Evolutionary conservation across 1,140 invertebrate species (phyloP), one percentile per base, ranked within the genome.

Genomic region (Lepeophtheirus salmonis): DNA sequence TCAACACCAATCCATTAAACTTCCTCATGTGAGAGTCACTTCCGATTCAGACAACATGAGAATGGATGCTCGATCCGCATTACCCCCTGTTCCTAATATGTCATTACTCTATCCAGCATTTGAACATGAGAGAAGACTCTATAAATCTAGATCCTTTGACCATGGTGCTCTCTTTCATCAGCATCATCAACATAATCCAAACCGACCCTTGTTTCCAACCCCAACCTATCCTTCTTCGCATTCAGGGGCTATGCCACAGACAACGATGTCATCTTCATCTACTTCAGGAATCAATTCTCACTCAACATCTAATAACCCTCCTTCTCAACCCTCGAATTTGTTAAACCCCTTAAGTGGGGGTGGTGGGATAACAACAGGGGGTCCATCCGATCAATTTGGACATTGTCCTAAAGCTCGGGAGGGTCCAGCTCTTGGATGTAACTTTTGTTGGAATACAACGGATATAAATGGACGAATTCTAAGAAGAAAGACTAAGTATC

Each of bases 371-470:
- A 10, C 30, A 6, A 10, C 30, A 6, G 6, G 6, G 6, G n/a
- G 30, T 41, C 6, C 6, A 41, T 52, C 54, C 20, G 54, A 56
- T 22, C 56, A 61, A 23, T 61, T 61, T 30, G 51, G 59, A 18
- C 59, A 61, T 30, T 52, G 50, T 18, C 59, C 59, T 16, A 60
- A 60, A 20, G 59, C 22, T 12, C 75, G 84, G 49, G 78, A 80
- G 6, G 84, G 84, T 1, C 83, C 84, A 13, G 84, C 84, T 2
- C 70, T 88, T 53, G 83, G 83, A 49, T 87, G 84, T 70, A 86
- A 85, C 72, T 86, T 82, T 67, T 88, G 84, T 71, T 88, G 84
- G 84, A 88, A 88, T 67, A 86, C 83, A 0, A 82, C 85, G 50
- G 84, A 87, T 66, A 77, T 76, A 30, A 80, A 83, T 71, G 83